Evolutionary conservation across 2,113 vertebrate species (phyloP), one percentile per base, ranked within the genome.

Genomic region (Pollimyrus isidori): DNA sequence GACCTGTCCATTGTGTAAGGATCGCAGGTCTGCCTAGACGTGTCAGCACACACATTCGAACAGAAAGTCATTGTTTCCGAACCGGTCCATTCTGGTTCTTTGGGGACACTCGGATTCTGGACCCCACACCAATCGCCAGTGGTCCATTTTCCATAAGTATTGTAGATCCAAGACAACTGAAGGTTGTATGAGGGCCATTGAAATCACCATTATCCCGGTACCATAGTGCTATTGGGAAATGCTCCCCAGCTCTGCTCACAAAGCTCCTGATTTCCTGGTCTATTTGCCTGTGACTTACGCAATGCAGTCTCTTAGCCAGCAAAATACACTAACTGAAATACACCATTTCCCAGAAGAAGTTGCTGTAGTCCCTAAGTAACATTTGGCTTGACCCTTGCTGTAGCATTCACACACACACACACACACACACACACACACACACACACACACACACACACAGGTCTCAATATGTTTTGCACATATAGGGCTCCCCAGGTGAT

Each of bases 11-110:
- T 42, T 42, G 35, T 80, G 73, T 80, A 1, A 80, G 73, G 35
- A 80, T 17, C 35, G 7, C 73, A 80, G 35, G 73, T 42, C 73
- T 80, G 30, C 73, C 73, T 80, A 80, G 73, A 80, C 35, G 73
- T 80, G 73, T 80, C 73, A 80, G 73, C 1, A 39, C 73, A 80
- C 73, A 80, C 35, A 80, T 35, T 39, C 1, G 73, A 80, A 80
- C 73, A 80, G 73, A 80, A 80, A 80, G 35, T 80, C 30, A 80
- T 80, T 80, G 73, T 80, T 80, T 80, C 35, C 73, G 19, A 80
- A 80, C 73, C 73, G 42, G 73, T 80, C 30, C 39, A 0, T 80
- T 80, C 73, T 35, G 42, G 73, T 42, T 80, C 35, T 42, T 42
- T 80, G 35, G 73, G 35, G 73, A 80, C 35, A 80, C 73, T 80